These are phyloP conservation scores for Cephus nigrinus DNA, from an alignment of 2,888 invertebrate genomes.

Conservation along the genomic window DNA sequence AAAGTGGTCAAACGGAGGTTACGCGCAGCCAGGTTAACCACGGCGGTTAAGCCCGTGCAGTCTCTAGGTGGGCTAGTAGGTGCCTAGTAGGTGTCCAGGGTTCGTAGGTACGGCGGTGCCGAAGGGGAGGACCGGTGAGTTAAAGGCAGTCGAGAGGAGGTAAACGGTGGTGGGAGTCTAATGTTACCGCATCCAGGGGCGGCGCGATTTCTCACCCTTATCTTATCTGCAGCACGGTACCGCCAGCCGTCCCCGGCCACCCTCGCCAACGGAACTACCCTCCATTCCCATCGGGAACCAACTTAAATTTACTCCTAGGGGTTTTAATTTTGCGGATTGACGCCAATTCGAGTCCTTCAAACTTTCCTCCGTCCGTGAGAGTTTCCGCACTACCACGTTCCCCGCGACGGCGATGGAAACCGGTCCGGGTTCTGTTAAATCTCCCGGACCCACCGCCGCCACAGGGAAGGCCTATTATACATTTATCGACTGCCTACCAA, in stretches of 20 bases:
- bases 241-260: constrained; percentile 18
- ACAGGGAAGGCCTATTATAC: constrained; percentile 18
- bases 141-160: constrained; percentile 7
- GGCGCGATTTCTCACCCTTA: constrained; percentile 62
- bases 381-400: not conserved
- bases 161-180: constrained; percentile 20
- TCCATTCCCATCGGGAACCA: constrained; percentile 24
- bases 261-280: constrained; percentile 8
- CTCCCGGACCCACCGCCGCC: not conserved
- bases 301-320: constrained; percentile 50
- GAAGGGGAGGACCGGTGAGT: not conserved
- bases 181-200: constrained; percentile 50
- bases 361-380: constrained; percentile 1
- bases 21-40: constrained; percentile 21
- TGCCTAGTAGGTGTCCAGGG: no score
- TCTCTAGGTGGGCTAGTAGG: not conserved
- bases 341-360: constrained; percentile 26
- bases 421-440: not conserved
- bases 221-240: constrained; percentile 49
- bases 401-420: not conserved
- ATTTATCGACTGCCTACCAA: constrained; percentile 20
- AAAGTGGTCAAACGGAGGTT: constrained; percentile 29
- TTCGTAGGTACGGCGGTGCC: no score
- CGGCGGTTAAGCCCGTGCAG: constrained; percentile 15
- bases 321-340: constrained; percentile 53